Evolutionary conservation across 2,113 vertebrate genomes (phyloP).

Genomic region (Dipodomys ordii): DNA sequence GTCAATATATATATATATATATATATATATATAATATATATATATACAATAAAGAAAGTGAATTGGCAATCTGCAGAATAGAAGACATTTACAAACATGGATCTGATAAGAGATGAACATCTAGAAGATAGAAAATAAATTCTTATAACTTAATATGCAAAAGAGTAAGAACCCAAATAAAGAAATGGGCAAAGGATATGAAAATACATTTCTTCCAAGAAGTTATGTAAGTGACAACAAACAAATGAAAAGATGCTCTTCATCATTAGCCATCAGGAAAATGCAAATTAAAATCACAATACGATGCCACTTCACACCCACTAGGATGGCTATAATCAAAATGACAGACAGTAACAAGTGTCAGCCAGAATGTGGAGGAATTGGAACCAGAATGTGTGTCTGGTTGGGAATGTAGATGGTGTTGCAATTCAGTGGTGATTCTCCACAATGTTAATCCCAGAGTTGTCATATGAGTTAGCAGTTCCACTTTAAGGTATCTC

Average conservation of each 20-base stretch:
- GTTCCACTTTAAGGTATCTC: background rate
- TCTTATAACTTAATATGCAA: background rate
- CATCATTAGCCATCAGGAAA: conserved; percentile 28
- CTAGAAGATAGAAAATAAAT: background rate
- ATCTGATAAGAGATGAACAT: background rate
- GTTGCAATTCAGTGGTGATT: background rate
- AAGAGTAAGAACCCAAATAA: background rate
- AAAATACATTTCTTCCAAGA: conserved; percentile 8
- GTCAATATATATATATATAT: background rate
- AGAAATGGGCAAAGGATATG: background rate
- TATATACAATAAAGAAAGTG: background rate
- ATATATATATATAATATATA: background rate
- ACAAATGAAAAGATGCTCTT: background rate
- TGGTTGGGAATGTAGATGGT: conserved; percentile 7
- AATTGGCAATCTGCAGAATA: background rate
- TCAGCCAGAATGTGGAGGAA: background rate
- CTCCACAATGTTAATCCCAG: background rate
- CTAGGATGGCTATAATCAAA: background rate
- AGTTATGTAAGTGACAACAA: background rate
- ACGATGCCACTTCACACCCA: background rate
- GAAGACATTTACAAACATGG: conserved; percentile 12
- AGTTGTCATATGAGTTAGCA: background rate
- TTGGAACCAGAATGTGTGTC: background rate
- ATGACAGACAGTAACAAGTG: conserved; percentile 4
- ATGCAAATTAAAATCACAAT: conserved; percentile 32